Base-by-base conservation (phyloP, 2,888 invertebrate genomes). In the Pseudeuparius sepicola region DNA sequence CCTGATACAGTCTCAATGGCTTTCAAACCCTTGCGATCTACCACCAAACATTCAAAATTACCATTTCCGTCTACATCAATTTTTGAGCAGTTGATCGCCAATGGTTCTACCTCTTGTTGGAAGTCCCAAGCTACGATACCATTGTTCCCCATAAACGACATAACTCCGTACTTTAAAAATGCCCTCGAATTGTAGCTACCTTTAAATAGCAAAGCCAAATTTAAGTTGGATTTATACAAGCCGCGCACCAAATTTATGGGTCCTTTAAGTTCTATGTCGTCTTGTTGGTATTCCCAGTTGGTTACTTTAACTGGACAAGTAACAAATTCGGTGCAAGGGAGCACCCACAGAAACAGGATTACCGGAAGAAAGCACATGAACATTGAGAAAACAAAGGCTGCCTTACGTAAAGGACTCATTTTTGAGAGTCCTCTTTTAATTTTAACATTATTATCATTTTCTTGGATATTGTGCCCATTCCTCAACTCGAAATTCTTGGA, bases 51-150 rank as follows among this genome's bases (percentile, higher is more conserved):
- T 51, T 86, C 84, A 7, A 75, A 70, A 34, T 73, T 70, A 6
- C 75, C 78, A 54, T 84, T 79, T 31, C 64, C 67, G 56, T 83
- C 77, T 0, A 78, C 73, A 62, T 86, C 85, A 33, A 85, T 65
- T 2, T 79, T 60, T 14, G 73, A 68, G 52, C 87, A 87, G 53
- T 84, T 78, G 17, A 86, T 75, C 50, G 77, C 73, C 14, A 70
- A 69, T 0, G 85, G 84, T 47, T 77, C 72, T 48, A 73, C 71
- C 24, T 68, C 68, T 52, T 82, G 75, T 42, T 74, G 67, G 14
- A 78, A 77, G 51, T 74, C 78, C 85, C 85, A 85, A 2, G 79
- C 74, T 0, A 79, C 72, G 39, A 73, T 72, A 0, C 85, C 1
- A 79, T 78, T 31, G 78, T 71, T 41, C 16, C 48, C 50, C 32